These are phyloP conservation scores for Sebastes nivosus DNA, from an alignment of 2,797 vertebrate species.

Conservation along the genomic window DNA sequence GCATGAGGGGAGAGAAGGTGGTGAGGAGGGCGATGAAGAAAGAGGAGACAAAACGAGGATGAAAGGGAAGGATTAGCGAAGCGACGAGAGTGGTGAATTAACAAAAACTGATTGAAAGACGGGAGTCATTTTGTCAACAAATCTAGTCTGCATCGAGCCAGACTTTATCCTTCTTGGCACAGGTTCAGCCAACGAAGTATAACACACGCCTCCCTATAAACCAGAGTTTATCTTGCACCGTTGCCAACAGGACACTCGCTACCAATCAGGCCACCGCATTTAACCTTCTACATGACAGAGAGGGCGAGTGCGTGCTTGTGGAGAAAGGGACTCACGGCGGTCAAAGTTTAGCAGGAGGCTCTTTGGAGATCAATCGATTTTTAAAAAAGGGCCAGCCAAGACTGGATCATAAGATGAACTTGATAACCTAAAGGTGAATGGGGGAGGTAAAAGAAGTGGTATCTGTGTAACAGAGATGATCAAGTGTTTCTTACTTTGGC, in stretches of 20 bases:
- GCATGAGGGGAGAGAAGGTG: constrained; percentile 15
- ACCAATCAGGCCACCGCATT: constrained; percentile 22
- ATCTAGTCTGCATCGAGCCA: background rate
- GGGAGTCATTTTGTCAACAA: background rate
- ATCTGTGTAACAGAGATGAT: background rate
- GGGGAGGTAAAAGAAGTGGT: background rate
- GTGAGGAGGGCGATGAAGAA: background rate
- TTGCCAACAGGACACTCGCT: constrained; percentile 38
- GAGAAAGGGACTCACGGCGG: background rate
- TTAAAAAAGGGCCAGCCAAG: background rate
- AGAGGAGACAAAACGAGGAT: constrained; percentile 3
- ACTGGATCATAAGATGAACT: background rate
- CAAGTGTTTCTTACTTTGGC: constrained; percentile 86
- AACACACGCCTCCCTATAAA: constrained; percentile 33
- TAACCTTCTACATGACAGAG: constrained; percentile 21
- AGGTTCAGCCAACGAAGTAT: background rate
- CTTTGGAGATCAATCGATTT: constrained; percentile 8
- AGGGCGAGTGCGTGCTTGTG: background rate
- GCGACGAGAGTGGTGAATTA: background rate
- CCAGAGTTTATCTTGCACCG: constrained; percentile 35
- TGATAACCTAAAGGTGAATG: background rate
- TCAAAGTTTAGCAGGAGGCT: constrained; percentile 21
- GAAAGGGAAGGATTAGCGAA: background rate
- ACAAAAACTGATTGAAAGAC: background rate
- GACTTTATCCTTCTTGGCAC: background rate